Evolutionary conservation across 1,140 invertebrate species (phyloP).

Genomic region (Hylaeus anthracinus): DNA sequence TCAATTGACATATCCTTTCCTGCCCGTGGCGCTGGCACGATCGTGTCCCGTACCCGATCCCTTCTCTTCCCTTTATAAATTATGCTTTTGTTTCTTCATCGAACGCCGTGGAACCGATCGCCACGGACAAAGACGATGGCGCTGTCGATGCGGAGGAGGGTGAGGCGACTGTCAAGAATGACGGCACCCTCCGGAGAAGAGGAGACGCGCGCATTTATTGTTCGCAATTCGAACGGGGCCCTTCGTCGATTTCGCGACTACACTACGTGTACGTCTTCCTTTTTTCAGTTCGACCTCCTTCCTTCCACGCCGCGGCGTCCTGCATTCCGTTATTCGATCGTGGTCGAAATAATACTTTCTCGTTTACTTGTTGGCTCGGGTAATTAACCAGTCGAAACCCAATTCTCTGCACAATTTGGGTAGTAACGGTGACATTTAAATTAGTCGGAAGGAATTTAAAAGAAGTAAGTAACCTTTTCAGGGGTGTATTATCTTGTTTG

Average conservation of each 20-base stretch:
- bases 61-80: conserved; percentile 36
- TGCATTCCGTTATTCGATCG: conserved; percentile 33
- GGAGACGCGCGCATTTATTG: conserved; percentile 62
- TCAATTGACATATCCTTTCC: conserved; percentile 49
- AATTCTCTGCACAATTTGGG: too few species aligned
- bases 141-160: conserved; percentile 39
- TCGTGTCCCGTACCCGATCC: conserved; percentile 6
- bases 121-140: conserved; percentile 27
- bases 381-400: too few species aligned
- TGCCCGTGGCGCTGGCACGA: conserved; percentile 6
- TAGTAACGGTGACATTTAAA: too few species aligned
- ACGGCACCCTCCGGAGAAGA: conserved; percentile 59
- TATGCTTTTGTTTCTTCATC: conserved; percentile 59
- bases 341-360: not conserved
- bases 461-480: too few species aligned
- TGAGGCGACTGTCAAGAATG: conserved; percentile 55
- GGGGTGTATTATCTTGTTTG: too few species aligned
- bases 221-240: conserved; percentile 43
- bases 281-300: conserved; percentile 1
- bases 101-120: conserved; percentile 21
- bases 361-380: too few species aligned
- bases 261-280: not conserved
- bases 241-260: conserved; percentile 43
- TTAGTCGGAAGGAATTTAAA: too few species aligned
- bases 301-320: too few species aligned